A percentile compares a stretch with the other conserved stretches of the same genome.
Evolutionary conservation across 2,113 vertebrate species (phyloP).

Genomic region (Kryptolebias marmoratus): DNA sequence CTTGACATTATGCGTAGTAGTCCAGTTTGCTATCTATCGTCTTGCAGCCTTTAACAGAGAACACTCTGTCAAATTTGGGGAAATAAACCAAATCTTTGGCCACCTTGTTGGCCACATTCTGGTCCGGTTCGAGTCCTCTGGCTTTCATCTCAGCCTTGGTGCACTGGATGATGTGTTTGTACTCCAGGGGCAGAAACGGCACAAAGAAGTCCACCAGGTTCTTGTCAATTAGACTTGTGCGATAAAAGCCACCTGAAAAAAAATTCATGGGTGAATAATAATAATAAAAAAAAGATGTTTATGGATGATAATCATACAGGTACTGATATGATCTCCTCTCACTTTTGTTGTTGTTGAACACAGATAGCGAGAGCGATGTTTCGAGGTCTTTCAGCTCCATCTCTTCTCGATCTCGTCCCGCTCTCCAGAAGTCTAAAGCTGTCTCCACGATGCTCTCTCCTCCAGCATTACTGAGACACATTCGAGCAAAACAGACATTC

Average conservation of each 20-base stretch:
- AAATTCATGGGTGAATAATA: not conserved
- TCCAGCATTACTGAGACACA: slow-evolving; percentile 86
- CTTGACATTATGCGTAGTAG: slow-evolving; percentile 78
- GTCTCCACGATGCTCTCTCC: slow-evolving; percentile 87
- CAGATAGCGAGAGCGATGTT: slow-evolving; percentile 77
- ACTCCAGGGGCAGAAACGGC: slow-evolving; percentile 94
- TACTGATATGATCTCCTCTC: slow-evolving; percentile 56
- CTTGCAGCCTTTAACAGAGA: slow-evolving; percentile 94
- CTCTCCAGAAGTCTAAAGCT: slow-evolving; percentile 87
- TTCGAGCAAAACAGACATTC: not conserved
- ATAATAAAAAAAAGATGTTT: too few species aligned
- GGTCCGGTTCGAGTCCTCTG: slow-evolving; percentile 63
- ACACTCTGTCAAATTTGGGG: slow-evolving; percentile 89
- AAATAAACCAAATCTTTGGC: slow-evolving; percentile 89
- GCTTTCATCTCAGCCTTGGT: slow-evolving; percentile 82
- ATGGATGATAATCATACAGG: not conserved
- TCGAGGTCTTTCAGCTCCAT: slow-evolving; percentile 90
- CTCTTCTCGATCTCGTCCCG: slow-evolving; percentile 84
- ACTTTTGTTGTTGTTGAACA: slow-evolving; percentile 95
- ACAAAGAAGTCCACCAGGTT: slow-evolving; percentile 95
- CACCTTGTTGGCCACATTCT: slow-evolving; percentile 77
- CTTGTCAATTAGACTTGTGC: slow-evolving; percentile 90
- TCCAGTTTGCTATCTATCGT: slow-evolving; percentile 90
- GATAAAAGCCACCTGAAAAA: slow-evolving; percentile 91
- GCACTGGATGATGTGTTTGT: slow-evolving; percentile 90